Percentiles rank a stretch among this genome's conserved stretches.
Conservation (phyloP, 2,113 vertebrate genomes). For the Perca flavescens region DNA sequence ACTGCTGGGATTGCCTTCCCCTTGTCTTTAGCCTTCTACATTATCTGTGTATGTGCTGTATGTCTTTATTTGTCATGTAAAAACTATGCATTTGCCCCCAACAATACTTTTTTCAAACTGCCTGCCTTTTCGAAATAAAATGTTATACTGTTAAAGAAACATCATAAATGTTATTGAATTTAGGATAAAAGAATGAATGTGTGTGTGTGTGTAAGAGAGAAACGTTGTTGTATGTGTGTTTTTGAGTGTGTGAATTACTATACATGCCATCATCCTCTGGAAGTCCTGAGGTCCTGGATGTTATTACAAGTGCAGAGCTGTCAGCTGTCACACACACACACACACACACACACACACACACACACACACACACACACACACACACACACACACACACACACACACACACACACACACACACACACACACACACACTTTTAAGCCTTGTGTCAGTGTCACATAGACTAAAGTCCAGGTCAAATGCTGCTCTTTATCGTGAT, state of each 20-base stretch:
- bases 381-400: slow-evolving; percentile 15
- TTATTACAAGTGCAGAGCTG: slow-evolving; percentile 17
- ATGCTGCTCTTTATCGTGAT: slow-evolving; percentile 35
- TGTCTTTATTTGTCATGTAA: slow-evolving; percentile 31
- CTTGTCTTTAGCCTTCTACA: background rate
- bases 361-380: background rate
- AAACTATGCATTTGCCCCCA: slow-evolving; percentile 13
- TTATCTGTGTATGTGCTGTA: slow-evolving; percentile 29
- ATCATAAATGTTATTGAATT: background rate
- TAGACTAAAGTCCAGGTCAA: slow-evolving; percentile 41
- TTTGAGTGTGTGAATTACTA: slow-evolving; percentile 37
- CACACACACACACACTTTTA: slow-evolving; percentile 24
- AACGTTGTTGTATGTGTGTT: background rate
- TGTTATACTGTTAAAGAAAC: background rate
- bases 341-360: slow-evolving; percentile 16
- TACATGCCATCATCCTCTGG: slow-evolving; percentile 21
- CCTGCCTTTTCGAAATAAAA: slow-evolving; percentile 73
- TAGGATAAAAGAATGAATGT: background rate
- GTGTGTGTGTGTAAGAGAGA: slow-evolving; percentile 2
- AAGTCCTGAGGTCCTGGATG: slow-evolving; percentile 17
- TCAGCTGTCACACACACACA: slow-evolving; percentile 6
- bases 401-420: slow-evolving; percentile 3
- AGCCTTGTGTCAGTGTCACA: slow-evolving; percentile 20
- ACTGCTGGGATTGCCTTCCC: slow-evolving; percentile 3
- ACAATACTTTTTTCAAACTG: slow-evolving; percentile 8